Conservation (phyloP, 2,113 vertebrate genomes). For the Nothobranchius furzeri region DNA sequence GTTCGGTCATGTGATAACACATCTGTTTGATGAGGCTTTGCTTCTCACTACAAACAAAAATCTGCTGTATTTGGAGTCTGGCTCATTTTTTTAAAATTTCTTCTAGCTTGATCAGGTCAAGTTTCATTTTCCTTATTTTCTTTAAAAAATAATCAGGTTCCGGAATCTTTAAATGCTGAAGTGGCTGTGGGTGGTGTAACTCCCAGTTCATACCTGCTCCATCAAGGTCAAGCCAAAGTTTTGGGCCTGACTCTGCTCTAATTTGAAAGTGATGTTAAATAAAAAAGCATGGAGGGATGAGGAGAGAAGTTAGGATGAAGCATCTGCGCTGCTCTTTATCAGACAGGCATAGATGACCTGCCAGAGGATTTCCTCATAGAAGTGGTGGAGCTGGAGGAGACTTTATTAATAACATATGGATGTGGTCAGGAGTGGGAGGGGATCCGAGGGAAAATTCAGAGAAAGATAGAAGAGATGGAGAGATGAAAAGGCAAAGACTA, state of each 20-base stretch:
- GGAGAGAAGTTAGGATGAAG: slow-evolving; percentile 31
- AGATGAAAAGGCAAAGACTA: slow-evolving; percentile 32
- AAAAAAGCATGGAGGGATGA: slow-evolving; percentile 23
- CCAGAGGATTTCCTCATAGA: slow-evolving; percentile 67
- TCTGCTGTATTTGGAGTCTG: slow-evolving; percentile 37
- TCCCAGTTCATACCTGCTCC: slow-evolving; percentile 20
- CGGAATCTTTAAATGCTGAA: slow-evolving; percentile 38
- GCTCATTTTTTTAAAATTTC: slow-evolving; percentile 31
- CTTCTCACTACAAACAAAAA: slow-evolving; percentile 23
- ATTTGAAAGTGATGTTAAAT: slow-evolving; percentile 15
- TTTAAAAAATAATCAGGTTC: slow-evolving; percentile 54
- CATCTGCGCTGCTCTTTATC: slow-evolving; percentile 57
- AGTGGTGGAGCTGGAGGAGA: slow-evolving; percentile 59
- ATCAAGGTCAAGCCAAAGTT: slow-evolving; percentile 18
- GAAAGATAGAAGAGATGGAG: slow-evolving; percentile 21
- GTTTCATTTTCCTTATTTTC: slow-evolving; percentile 54
- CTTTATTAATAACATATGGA: slow-evolving; percentile 68
- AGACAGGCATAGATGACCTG: slow-evolving; percentile 53
- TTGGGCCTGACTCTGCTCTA: slow-evolving; percentile 7
- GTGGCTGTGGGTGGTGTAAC: slow-evolving; percentile 26
- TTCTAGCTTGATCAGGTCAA: slow-evolving; percentile 33
- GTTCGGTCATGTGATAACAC: slow-evolving; percentile 5
- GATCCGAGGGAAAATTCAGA: slow-evolving; percentile 27
- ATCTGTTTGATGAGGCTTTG: slow-evolving; percentile 26
- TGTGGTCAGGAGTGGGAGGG: slow-evolving; percentile 39